Evolutionary conservation across 2,888 invertebrate species (phyloP).

Genomic region (Plagiodera versicolora): DNA sequence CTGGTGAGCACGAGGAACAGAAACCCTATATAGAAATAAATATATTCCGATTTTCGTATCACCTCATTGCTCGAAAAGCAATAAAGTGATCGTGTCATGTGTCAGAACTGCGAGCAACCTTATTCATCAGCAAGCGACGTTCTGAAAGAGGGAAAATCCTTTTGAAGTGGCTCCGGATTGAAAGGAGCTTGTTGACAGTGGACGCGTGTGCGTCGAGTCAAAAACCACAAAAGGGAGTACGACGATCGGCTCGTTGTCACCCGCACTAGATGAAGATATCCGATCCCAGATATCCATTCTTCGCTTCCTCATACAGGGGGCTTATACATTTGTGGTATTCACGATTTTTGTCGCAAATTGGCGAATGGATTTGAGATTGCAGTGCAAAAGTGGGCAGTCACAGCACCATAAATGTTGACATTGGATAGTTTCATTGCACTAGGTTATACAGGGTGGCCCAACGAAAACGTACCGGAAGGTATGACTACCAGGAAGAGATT

Average conservation of each 20-base stretch:
- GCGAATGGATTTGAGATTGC: too few species aligned
- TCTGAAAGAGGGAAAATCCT: conserved; percentile 31
- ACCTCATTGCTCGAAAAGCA: not conserved
- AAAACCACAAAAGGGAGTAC: conserved; percentile 42
- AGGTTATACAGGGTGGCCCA: too few species aligned
- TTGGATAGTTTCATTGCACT: too few species aligned
- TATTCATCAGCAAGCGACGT: conserved; percentile 18
- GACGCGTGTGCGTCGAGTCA: conserved; percentile 48
- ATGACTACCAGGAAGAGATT: too few species aligned
- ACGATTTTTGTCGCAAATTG: too few species aligned
- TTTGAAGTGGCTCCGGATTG: conserved; percentile 47
- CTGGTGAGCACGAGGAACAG: too few species aligned
- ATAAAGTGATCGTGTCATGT: conserved; percentile 28
- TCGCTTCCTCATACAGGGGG: not conserved
- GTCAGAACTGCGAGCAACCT: conserved; percentile 22
- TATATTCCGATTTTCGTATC: too few species aligned
- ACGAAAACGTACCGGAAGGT: too few species aligned
- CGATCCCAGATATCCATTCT: not conserved
- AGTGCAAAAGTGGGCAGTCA: too few species aligned
- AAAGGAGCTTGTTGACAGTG: conserved; percentile 44
- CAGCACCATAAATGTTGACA: too few species aligned
- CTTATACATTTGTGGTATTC: too few species aligned
- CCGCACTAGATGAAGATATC: not conserved
- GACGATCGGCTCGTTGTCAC: not conserved
- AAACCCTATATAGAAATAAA: too few species aligned